These are phyloP conservation scores for Hesperia comma DNA, from an alignment of 2,888 invertebrate species.

Conservation along the genomic window DNA sequence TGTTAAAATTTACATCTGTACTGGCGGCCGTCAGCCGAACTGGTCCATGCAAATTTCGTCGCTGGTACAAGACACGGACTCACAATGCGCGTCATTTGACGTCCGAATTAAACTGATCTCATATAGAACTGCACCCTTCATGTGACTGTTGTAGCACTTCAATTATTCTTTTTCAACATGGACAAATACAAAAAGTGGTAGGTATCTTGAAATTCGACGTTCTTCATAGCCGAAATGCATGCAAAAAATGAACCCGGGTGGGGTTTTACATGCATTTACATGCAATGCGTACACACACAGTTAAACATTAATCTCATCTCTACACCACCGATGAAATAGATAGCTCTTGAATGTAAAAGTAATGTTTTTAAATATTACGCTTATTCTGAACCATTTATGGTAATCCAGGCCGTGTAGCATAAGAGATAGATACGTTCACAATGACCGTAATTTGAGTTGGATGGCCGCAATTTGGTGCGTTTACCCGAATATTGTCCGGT, in stretches of 20 bases:
- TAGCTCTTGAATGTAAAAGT: no score
- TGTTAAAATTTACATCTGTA: constrained; percentile 2
- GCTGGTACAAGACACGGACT: constrained; percentile 18
- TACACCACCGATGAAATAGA: no score
- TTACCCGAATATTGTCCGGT: constrained; percentile 50
- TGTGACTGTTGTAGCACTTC: background rate
- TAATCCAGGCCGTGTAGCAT: constrained; percentile 41
- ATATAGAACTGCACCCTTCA: no score
- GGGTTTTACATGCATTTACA: no score
- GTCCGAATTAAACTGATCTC: background rate
- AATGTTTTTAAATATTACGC: background rate
- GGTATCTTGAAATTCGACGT: no score
- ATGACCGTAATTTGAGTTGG: constrained; percentile 52
- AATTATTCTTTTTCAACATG: background rate
- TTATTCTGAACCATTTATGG: constrained; percentile 44
- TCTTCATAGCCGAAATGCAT: no score
- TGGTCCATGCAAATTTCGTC: constrained; percentile 15
- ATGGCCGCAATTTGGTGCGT: constrained; percentile 50
- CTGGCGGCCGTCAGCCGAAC: background rate
- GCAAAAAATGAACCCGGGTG: no score
- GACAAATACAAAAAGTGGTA: no score
- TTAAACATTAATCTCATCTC: no score
- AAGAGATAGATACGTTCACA: constrained; percentile 52
- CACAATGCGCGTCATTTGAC: constrained; percentile 36
- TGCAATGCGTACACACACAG: no score